Evolutionary conservation across 2,888 invertebrate species (phyloP).

Genomic region (Ophioninae sp.): DNA sequence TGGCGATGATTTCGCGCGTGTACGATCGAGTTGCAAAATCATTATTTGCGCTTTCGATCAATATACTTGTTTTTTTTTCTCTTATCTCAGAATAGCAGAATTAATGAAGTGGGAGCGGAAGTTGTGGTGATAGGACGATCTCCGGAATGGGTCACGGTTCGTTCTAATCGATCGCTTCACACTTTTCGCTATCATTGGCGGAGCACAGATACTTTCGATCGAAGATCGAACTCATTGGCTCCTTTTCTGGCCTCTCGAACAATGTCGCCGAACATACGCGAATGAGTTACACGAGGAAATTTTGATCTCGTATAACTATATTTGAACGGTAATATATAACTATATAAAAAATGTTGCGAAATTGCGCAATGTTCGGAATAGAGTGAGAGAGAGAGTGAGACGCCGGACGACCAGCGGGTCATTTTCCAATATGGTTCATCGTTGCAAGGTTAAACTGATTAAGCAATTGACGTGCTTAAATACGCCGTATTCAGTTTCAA

Average conservation of each 20-base stretch:
- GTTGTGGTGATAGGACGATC: not conserved
- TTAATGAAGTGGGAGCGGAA: conserved; percentile 17
- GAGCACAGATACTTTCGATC: not conserved
- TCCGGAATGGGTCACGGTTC: conserved; percentile 31
- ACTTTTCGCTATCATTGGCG: not conserved
- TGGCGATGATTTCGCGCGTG: conserved; percentile 29
- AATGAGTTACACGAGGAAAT: conserved; percentile 24
- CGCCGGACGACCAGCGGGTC: too few species aligned
- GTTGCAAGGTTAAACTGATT: conserved; percentile 57
- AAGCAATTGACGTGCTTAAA: conserved; percentile 64
- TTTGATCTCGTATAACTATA: not conserved
- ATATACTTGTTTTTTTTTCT: not conserved
- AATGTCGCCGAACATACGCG: not conserved
- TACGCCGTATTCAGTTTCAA: conserved; percentile 32
- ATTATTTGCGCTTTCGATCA: not conserved
- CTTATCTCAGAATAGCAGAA: not conserved
- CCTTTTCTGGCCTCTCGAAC: not conserved
- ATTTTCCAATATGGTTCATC: not conserved
- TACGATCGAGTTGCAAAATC: conserved; percentile 15
- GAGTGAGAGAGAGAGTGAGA: too few species aligned
- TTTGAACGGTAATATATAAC: too few species aligned
- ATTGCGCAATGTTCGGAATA: not conserved
- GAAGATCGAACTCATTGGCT: not conserved
- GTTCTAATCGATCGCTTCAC: not conserved
- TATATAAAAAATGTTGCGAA: too few species aligned